Evolutionary conservation across 2,888 invertebrate genomes (phyloP).

Genomic region (Synergus umbraculus): DNA sequence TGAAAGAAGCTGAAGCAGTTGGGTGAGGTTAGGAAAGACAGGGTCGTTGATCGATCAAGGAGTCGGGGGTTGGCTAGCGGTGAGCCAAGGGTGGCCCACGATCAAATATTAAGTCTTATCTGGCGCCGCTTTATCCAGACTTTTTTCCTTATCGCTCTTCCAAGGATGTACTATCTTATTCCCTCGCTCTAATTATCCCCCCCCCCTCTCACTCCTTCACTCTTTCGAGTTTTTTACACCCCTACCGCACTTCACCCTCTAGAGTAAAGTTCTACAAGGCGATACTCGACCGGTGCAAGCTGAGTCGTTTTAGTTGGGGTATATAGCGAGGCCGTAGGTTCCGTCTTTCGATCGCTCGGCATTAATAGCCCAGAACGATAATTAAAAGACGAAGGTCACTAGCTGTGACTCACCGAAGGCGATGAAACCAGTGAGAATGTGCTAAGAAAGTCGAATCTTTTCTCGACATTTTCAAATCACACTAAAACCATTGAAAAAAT

Average conservation of each 20-base stretch:
- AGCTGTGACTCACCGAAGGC: constrained; percentile 29
- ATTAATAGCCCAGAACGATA: constrained; percentile 63
- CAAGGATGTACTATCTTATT: constrained; percentile 50
- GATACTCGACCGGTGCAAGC: constrained; percentile 32
- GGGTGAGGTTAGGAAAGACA: constrained; percentile 55
- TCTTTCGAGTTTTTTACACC: constrained; percentile 48
- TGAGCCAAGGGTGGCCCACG: constrained; percentile 70
- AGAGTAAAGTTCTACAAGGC: constrained; percentile 10
- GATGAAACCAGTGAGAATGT: constrained; percentile 12
- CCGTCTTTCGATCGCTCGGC: constrained; percentile 58
- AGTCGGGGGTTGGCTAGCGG: constrained; percentile 63
- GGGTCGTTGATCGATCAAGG: constrained; percentile 60
- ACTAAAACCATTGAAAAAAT: not conserved
- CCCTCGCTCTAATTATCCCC: constrained; percentile 69
- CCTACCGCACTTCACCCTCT: constrained; percentile 30
- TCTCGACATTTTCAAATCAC: not conserved
- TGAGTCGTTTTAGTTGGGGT: not conserved
- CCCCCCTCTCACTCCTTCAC: constrained; percentile 43
- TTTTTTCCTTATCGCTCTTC: constrained; percentile 54
- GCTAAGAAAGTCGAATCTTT: not conserved
- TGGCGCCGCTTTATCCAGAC: constrained; percentile 74
- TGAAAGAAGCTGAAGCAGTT: constrained; percentile 49
- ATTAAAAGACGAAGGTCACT: constrained; percentile 61
- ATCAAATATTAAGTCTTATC: constrained; percentile 77
- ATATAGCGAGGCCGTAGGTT: constrained; percentile 14